phyloP scores from a whole-genome alignment of 1,140 invertebrate species.

The Aporrectodea caliginosa region DNA sequence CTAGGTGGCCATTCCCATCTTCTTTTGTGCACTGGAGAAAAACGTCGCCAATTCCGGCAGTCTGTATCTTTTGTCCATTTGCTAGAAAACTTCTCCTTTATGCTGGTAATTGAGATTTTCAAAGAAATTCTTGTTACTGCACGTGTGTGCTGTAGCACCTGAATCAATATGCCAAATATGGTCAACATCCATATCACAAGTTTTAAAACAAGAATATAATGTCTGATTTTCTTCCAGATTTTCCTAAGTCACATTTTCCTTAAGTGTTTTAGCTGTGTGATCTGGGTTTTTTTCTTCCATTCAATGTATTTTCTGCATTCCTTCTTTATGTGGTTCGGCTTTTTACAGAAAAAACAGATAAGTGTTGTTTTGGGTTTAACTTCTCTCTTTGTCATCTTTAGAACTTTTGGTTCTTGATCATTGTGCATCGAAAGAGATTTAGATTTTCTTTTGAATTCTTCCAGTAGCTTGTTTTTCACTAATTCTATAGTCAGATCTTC shows the following conservation, averaged over 20 bases:
- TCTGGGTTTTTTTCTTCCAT: not conserved
- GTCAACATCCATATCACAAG: not conserved
- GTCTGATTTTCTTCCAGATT: not conserved
- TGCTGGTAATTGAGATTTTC: conserved; percentile 4
- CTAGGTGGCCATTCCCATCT: not conserved
- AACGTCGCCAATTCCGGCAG: conserved; percentile 6
- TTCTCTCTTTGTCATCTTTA: not conserved
- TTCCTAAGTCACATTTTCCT: not conserved
- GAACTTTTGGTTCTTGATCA: not conserved
- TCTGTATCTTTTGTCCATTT: conserved; percentile 4
- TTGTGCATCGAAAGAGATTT: not conserved
- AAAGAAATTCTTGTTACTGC: conserved; percentile 2
- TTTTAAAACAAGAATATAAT: not conserved
- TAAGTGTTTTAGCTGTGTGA: not conserved
- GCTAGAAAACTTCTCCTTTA: not conserved
- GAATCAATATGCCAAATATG: conserved; percentile 22
- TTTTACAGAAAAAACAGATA: not conserved
- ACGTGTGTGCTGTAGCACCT: conserved; percentile 24
- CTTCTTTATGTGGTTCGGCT: not conserved
- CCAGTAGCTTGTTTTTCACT: not conserved
- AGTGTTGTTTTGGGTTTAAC: not conserved
- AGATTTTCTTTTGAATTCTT: not conserved
- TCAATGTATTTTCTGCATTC: not conserved
- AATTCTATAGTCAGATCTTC: not conserved
- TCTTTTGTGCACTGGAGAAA: not conserved